Conservation (phyloP, 2,113 vertebrate species). For the Erythrolamprus reginae region DNA sequence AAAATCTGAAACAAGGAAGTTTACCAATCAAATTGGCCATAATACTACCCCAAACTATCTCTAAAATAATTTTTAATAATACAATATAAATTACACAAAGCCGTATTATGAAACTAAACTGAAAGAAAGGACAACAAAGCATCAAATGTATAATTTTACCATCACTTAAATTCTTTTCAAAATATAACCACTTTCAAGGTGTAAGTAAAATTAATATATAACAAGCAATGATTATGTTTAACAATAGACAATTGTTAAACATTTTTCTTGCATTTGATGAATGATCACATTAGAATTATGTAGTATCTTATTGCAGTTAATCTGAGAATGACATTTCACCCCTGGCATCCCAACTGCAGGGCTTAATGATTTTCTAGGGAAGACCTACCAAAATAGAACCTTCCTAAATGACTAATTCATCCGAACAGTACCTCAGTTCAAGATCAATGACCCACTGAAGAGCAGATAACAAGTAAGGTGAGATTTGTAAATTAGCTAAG, state of each 20-base stretch:
- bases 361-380: not conserved
- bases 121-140: not conserved
- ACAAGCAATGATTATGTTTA: not conserved
- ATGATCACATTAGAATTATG: not conserved
- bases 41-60: not conserved
- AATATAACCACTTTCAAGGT: not conserved
- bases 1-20: not conserved
- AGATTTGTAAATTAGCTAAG: not conserved
- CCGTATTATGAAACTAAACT: not conserved
- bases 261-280: constrained; percentile 4
- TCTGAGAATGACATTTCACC: no score
- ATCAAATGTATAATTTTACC: not conserved
- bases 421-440: not conserved
- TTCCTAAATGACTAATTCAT: not conserved
- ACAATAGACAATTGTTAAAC: not conserved
- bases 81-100: not conserved
- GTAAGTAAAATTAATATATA: not conserved
- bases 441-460: not conserved
- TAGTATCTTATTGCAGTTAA: not conserved
- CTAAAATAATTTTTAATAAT: not conserved
- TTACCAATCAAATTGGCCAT: not conserved
- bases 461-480: not conserved
- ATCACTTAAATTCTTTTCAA: not conserved
- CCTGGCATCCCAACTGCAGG: not conserved
- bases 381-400: not conserved